Evolutionary conservation across 2,797 vertebrate species (phyloP).

Genomic region (Octomys mimax): DNA sequence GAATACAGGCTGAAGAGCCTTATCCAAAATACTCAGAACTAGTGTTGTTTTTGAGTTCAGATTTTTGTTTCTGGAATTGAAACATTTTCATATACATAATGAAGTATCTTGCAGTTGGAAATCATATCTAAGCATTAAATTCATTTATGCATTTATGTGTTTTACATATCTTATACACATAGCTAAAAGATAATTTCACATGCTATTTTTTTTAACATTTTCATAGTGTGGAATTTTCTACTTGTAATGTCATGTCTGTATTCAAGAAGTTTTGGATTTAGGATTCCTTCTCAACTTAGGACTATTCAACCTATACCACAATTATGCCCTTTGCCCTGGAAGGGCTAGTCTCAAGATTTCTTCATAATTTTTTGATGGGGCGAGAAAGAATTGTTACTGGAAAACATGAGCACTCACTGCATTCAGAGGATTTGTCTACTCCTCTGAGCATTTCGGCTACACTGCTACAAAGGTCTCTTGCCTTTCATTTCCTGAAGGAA

Average conservation of each 20-base stretch:
- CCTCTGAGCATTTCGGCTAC: background rate
- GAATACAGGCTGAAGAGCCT: background rate
- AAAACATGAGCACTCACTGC: background rate
- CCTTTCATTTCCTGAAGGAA: background rate
- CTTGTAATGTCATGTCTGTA: background rate
- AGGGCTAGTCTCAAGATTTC: background rate
- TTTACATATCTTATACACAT: background rate
- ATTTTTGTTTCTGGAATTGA: background rate
- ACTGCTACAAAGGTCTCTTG: background rate
- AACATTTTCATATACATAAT: background rate
- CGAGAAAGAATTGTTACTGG: background rate
- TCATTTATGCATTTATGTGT: conserved; percentile 13
- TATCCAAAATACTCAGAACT: background rate
- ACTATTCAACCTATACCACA: background rate
- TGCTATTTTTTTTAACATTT: background rate
- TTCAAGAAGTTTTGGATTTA: background rate
- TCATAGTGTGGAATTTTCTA: background rate
- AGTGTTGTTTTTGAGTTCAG: background rate
- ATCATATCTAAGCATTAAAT: background rate
- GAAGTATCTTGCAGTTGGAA: background rate
- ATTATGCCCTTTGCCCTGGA: background rate
- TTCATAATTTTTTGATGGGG: background rate
- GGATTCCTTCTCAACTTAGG: background rate
- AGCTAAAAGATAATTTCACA: background rate
- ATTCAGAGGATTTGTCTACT: background rate